Evolutionary conservation across 2,797 vertebrate species (phyloP), one percentile per base, ranked within the genome.

Genomic region (Leptodactylus fallax): DNA sequence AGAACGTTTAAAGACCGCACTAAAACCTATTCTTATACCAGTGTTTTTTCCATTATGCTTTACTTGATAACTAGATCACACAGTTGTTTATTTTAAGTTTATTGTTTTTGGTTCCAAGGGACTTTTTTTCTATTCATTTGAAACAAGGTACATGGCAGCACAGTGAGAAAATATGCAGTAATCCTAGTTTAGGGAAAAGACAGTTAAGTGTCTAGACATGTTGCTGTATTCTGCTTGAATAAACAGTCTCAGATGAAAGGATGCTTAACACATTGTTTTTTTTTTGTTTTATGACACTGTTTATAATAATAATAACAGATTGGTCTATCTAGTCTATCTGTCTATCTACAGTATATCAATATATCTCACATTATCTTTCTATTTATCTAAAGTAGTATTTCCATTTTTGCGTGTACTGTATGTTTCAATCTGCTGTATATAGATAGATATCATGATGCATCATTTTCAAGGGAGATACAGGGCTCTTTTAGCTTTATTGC

Each of bases 51-150:
- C 47, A 49, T 11, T 21, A 9, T 76, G 71, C 36, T 21, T 72
- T 72, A 49, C 36, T 47, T 47, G 72, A 55, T 83, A 82, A 82
- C 36, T n/a, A 67, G 80, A 51, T 67, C 60, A 14, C 80, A 60
- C 36, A 14, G 74, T 14, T 80, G 58, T 80, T 63, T 80, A 80
- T 80, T 45, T 23, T 51, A 21, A 21, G 63, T 55, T 83, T 82
- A 82, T 82, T 82, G 45, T 67, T 65, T 19, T 16, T 3, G n/a
- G 63, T 69, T 67, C 53, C 63, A 53, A 55, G 81, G n/a, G 36
- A 53, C 14, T 51, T 27, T 69, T n/a, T 55, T 69, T 19, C 63
- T 7, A 55, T 69, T 61, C 36, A 79, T 60, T 79, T 56, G 58
- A 58, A 79, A 53, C 19, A 77, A 53, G 49, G 74, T 77, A 77